Evolutionary conservation across 2,888 invertebrate genomes (phyloP).

Genomic region (Caenorhabditis uteleia): DNA sequence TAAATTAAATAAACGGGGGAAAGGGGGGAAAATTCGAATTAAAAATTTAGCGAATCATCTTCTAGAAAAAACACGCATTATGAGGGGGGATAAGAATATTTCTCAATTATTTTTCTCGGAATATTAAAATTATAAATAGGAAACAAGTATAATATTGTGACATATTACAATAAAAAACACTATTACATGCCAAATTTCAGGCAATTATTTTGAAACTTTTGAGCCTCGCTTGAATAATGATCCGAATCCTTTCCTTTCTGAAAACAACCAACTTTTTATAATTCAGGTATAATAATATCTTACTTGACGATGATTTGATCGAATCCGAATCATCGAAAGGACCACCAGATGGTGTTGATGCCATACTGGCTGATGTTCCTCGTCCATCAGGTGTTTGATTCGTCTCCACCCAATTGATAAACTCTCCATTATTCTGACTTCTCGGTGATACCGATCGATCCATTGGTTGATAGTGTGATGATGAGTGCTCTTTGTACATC

Average conservation of each 20-base stretch:
- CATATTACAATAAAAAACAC: no score
- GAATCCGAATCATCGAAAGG: constrained; percentile 45
- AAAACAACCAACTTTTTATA: constrained; percentile 1
- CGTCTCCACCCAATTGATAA: constrained; percentile 50
- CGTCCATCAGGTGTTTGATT: constrained; percentile 33
- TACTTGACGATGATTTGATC: constrained; percentile 39
- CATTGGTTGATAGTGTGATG: constrained; percentile 32
- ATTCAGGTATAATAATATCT: background rate
- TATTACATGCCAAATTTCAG: no score
- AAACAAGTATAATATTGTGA: background rate
- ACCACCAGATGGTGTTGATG: constrained; percentile 18
- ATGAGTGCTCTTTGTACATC: constrained; percentile 38
- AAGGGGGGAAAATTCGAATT: constrained; percentile 5
- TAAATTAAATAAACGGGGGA: background rate
- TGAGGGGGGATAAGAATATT: background rate
- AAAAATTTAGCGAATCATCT: no score
- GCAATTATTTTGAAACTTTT: constrained; percentile 37
- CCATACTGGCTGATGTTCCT: constrained; percentile 18
- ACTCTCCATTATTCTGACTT: constrained; percentile 31
- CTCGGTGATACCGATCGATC: constrained; percentile 24
- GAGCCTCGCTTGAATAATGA: constrained; percentile 41
- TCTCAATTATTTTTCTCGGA: no score
- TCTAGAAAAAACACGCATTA: background rate
- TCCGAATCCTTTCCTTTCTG: constrained; percentile 42
- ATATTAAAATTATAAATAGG: constrained; percentile 1